Conservation (phyloP, 1,140 invertebrate species). For the Leguminivora glycinivorella region DNA sequence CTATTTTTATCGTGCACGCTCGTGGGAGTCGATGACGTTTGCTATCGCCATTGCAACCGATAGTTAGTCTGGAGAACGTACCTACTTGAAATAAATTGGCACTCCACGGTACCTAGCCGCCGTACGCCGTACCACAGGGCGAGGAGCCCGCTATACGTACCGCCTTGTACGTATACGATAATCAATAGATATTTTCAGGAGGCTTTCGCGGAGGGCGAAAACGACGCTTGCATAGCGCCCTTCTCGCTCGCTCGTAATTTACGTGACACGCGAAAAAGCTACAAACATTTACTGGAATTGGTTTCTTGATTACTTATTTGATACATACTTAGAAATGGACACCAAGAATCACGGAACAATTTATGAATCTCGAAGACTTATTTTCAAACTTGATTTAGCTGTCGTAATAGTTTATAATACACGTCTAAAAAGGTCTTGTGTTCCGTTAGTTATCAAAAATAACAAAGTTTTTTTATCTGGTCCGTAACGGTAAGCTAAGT, state of each 20-base stretch:
- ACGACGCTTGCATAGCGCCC: constrained; percentile 57
- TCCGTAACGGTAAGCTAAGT: constrained; percentile 48
- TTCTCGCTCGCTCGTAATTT: constrained; percentile 69
- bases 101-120: constrained; percentile 52
- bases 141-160: constrained; percentile 68
- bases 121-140: constrained; percentile 63
- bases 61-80: constrained; percentile 40
- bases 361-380: background rate
- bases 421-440: background rate
- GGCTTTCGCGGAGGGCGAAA: constrained; percentile 72
- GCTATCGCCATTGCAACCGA: constrained; percentile 32
- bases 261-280: constrained; percentile 49
- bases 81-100: constrained; percentile 76
- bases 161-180: constrained; percentile 70
- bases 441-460: constrained; percentile 28
- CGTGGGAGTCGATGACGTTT: constrained; percentile 38
- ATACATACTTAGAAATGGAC: background rate
- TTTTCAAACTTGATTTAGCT: background rate
- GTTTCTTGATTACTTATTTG: constrained; percentile 14
- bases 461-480: constrained; percentile 49
- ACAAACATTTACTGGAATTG: constrained; percentile 30
- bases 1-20: constrained; percentile 19
- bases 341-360: constrained; percentile 26
- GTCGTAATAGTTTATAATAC: constrained; percentile 30
- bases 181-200: constrained; percentile 79